Evolutionary conservation across 2,797 vertebrate genomes (phyloP).

Genomic region (Podargus strigoides): DNA sequence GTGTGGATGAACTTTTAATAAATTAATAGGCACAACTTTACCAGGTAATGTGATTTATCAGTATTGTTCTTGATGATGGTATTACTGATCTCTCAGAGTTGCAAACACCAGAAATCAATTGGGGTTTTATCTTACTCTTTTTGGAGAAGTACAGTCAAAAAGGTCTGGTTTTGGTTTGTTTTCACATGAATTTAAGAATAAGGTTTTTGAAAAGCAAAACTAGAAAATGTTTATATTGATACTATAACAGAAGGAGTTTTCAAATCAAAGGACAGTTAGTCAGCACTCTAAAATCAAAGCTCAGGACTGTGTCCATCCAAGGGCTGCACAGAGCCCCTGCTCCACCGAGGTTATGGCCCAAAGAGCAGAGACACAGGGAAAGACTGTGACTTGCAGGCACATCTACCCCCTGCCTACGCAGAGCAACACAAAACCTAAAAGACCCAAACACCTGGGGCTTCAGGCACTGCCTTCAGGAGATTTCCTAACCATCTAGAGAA

Average conservation of each 20-base stretch:
- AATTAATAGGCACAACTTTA: neutral
- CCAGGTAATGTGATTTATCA: neutral
- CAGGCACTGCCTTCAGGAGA: neutral
- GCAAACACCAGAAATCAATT: neutral
- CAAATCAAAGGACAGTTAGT: neutral
- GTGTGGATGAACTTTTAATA: neutral
- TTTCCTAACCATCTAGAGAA: neutral
- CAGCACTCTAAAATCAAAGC: neutral
- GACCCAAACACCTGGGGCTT: neutral
- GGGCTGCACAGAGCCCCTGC: neutral
- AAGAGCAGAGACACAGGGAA: neutral
- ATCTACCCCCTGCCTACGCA: neutral
- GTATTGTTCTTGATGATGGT: neutral
- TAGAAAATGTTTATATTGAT: neutral
- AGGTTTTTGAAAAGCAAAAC: neutral
- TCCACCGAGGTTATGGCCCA: neutral
- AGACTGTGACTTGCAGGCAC: neutral
- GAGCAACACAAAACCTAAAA: neutral
- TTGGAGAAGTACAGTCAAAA: neutral
- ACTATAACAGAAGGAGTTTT: neutral
- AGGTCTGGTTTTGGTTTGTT: neutral
- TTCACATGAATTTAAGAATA: accelerated
- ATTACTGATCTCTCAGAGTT: neutral
- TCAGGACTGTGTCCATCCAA: neutral
- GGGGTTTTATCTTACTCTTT: neutral